These are phyloP conservation scores for Criorhina ranunculi DNA, from an alignment of 2,888 invertebrate species.

Conservation along the genomic window DNA sequence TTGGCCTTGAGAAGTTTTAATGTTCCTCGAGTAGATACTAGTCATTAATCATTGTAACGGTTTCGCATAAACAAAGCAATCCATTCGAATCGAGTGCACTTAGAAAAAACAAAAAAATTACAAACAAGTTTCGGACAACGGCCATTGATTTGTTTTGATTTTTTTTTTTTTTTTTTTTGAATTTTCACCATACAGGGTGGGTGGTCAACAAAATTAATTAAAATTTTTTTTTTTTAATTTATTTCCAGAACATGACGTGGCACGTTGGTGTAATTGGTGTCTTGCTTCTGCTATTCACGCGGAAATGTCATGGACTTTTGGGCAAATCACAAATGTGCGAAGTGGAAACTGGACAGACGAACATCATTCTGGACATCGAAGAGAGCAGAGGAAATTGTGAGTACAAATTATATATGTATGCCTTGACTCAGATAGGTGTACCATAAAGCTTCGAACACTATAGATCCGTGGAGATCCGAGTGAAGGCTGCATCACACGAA, in stretches of 20 bases:
- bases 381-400: slow-evolving; percentile 94
- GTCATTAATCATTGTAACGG: slow-evolving; percentile 59
- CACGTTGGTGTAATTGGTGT: slow-evolving; percentile 69
- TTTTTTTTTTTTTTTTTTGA: slow-evolving; percentile 25
- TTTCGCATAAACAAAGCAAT: too few relatives aligned
- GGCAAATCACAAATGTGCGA: slow-evolving; percentile 88
- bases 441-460: too few relatives aligned
- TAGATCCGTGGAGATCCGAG: too few relatives aligned
- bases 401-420: slow-evolving; percentile 85
- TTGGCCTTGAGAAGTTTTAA: slow-evolving; percentile 52
- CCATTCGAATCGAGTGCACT: slow-evolving; percentile 51
- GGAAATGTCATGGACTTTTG: slow-evolving; percentile 79
- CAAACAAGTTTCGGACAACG: slow-evolving; percentile 52
- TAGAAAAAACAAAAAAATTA: background rate
- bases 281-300: slow-evolving; percentile 78
- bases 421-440: too few relatives aligned
- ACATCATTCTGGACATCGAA: slow-evolving; percentile 95
- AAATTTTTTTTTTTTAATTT: slow-evolving; percentile 22
- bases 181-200: slow-evolving; percentile 45
- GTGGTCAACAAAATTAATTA: slow-evolving; percentile 50
- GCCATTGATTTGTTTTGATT: slow-evolving; percentile 34
- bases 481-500: too few relatives aligned
- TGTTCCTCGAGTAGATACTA: slow-evolving; percentile 27
- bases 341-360: slow-evolving; percentile 94
- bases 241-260: slow-evolving; percentile 74